phyloP scores from a whole-genome alignment of 2,888 invertebrate genomes.

The Lamellibrachia satsuma region DNA sequence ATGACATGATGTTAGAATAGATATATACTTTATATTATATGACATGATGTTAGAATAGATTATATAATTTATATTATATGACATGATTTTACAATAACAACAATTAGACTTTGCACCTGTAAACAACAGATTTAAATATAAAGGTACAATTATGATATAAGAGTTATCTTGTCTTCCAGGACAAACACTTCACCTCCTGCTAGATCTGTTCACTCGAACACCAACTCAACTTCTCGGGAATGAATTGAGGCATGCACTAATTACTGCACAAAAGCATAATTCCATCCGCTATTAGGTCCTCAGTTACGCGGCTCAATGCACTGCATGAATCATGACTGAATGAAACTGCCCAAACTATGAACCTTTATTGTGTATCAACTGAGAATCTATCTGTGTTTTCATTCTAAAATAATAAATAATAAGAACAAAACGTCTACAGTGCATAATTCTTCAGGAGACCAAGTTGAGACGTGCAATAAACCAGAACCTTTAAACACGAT shows the following conservation, averaged over 20 bases:
- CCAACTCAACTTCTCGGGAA: neutral
- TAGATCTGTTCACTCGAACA: neutral
- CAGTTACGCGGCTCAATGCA: slow-evolving; percentile 8
- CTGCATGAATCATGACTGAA: neutral
- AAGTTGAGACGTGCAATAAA: too few species aligned
- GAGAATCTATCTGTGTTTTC: neutral
- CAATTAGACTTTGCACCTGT: neutral
- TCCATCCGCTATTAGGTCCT: neutral
- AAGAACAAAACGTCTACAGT: too few species aligned
- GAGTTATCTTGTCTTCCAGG: neutral
- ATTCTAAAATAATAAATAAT: neutral
- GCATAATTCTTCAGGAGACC: too few species aligned
- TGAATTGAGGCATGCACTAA: neutral
- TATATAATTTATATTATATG: neutral
- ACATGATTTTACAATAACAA: neutral
- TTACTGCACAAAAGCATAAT: slow-evolving; percentile 3
- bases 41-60: neutral
- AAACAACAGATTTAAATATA: neutral
- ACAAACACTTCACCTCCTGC: neutral
- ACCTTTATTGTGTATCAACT: neutral
- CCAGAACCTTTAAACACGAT: too few species aligned
- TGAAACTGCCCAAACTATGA: neutral
- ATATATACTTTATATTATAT: too few species aligned
- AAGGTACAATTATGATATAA: neutral
- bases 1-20: too few species aligned